Evolutionary conservation across 2,888 invertebrate genomes (phyloP).

Genomic region (Nemapogon koenigi): DNA sequence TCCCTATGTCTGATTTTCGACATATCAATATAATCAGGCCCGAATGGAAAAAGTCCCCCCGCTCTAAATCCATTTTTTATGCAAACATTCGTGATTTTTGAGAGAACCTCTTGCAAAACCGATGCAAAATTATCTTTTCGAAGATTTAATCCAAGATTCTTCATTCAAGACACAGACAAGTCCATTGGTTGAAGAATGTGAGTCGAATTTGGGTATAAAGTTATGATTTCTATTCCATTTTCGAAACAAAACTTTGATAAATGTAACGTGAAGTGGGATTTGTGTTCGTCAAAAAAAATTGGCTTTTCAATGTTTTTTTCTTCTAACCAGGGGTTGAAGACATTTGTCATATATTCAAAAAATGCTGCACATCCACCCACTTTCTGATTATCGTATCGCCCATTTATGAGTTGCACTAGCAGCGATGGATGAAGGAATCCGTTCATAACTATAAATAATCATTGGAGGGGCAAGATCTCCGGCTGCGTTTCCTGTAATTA

Average conservation of each 20-base stretch:
- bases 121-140: constrained; percentile 20
- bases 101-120: too few species aligned
- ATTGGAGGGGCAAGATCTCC: constrained; percentile 23
- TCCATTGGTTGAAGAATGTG: constrained; percentile 19
- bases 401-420: constrained; percentile 18
- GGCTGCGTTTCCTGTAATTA: constrained; percentile 23
- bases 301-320: constrained; percentile 21
- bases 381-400: constrained; percentile 23
- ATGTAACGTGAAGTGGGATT: constrained; percentile 20
- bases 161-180: constrained; percentile 17
- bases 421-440: constrained; percentile 18
- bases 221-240: constrained; percentile 19
- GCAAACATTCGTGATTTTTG: too few species aligned
- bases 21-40: too few species aligned
- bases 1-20: too few species aligned
- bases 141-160: constrained; percentile 15
- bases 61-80: too few species aligned
- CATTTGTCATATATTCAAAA: constrained; percentile 27
- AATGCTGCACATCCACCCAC: constrained; percentile 29
- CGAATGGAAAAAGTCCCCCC: too few species aligned
- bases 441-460: constrained; percentile 24
- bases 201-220: constrained; percentile 18
- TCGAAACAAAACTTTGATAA: constrained; percentile 20
- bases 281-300: constrained; percentile 22
- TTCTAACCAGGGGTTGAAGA: constrained; percentile 24